These are phyloP conservation scores for Blastobasis lacticolella DNA, from an alignment of 2,888 invertebrate species.

Conservation along the genomic window DNA sequence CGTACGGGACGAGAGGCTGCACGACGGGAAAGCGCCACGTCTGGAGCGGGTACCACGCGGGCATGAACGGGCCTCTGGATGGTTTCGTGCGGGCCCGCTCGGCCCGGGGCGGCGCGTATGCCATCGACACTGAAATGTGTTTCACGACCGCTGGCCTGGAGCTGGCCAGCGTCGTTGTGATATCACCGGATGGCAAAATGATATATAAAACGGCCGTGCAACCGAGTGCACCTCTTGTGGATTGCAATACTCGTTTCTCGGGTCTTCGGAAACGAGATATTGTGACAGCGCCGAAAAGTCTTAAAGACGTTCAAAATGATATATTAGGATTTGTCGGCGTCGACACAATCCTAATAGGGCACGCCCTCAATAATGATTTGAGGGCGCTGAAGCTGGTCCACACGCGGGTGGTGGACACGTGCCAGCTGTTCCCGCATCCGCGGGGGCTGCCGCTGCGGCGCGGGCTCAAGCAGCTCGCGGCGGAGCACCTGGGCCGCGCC, in stretches of 20 bases:
- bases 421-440: conserved; percentile 89
- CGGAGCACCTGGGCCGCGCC: conserved; percentile 81
- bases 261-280: conserved; percentile 83
- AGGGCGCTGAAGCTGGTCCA: conserved; percentile 90
- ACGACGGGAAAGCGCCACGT: conserved; percentile 79
- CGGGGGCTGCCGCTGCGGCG: conserved; percentile 87
- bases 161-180: conserved; percentile 89
- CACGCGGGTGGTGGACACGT: conserved; percentile 89
- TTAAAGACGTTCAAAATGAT: conserved; percentile 89
- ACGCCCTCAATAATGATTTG: conserved; percentile 95
- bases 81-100: conserved; percentile 78
- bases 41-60: conserved; percentile 81
- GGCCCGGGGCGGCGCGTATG: conserved; percentile 78
- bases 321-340: conserved; percentile 85
- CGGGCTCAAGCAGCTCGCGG: conserved; percentile 86
- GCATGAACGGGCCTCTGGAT: conserved; percentile 82
- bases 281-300: conserved; percentile 77
- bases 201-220: conserved; percentile 90
- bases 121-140: conserved; percentile 98
- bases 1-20: conserved; percentile 76
- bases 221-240: conserved; percentile 88
- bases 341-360: conserved; percentile 94
- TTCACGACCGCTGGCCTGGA: conserved; percentile 91
- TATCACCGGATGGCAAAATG: conserved; percentile 80
- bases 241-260: conserved; percentile 96